phyloP scores from a whole-genome alignment of 1,140 invertebrate genomes.

The Drosophila pachea region DNA sequence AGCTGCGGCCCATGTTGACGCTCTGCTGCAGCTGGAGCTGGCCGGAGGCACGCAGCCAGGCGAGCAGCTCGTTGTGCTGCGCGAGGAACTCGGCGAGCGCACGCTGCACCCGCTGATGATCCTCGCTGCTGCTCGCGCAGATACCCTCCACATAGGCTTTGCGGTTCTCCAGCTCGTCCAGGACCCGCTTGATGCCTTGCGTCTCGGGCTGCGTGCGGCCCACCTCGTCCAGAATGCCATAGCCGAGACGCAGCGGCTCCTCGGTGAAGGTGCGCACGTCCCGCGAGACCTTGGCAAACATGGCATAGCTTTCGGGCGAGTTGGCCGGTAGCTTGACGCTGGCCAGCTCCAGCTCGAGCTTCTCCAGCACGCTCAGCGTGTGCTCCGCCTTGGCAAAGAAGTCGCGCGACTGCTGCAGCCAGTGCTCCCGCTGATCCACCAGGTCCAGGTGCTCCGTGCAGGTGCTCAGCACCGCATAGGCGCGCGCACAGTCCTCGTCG shows the following conservation, averaged over 20 bases:
- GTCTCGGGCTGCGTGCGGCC: constrained; percentile 84
- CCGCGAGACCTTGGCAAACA: constrained; percentile 83
- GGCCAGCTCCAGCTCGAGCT: constrained; percentile 87
- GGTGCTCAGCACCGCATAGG: constrained; percentile 86
- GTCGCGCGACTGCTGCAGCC: constrained; percentile 84
- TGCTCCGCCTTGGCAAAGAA: constrained; percentile 88
- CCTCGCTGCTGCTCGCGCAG: constrained; percentile 86
- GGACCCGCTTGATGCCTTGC: constrained; percentile 83
- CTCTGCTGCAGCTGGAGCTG: constrained; percentile 87
- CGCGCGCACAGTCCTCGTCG: constrained; percentile 85
- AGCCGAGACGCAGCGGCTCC: constrained; percentile 84
- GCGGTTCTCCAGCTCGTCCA: constrained; percentile 88
- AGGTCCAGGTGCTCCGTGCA: constrained; percentile 87
- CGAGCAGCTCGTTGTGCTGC: constrained; percentile 85
- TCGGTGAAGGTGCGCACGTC: constrained; percentile 82
- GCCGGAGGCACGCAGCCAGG: constrained; percentile 85
- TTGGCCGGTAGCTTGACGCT: constrained; percentile 83
- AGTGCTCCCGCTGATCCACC: constrained; percentile 85
- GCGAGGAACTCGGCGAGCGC: constrained; percentile 85
- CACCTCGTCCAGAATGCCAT: constrained; percentile 85
- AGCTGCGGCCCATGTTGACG: constrained; percentile 86
- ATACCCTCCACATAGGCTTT: constrained; percentile 84
- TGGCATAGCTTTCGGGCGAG: constrained; percentile 83
- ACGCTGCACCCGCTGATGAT: constrained; percentile 85
- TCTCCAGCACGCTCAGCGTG: constrained; percentile 87